Base-by-base conservation (phyloP, 2,113 vertebrate species). In the Ursus arctos region DNA sequence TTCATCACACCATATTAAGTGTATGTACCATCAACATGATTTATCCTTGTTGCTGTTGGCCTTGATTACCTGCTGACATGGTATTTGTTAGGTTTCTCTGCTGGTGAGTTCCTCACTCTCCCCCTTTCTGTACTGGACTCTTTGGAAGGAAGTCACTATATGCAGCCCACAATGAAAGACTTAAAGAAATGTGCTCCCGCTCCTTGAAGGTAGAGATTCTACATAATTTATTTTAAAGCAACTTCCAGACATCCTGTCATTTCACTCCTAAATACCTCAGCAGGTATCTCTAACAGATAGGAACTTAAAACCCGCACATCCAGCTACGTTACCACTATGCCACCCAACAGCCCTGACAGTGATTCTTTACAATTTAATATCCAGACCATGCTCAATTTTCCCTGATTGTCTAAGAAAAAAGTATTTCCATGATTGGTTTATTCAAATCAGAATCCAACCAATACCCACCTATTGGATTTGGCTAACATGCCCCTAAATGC, bases 321-420 rank as follows among this genome's bases (percentile, higher is more conserved):
- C 1, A n/a, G 6, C 55, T 36, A 0, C 9, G 2, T 74, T 67
- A 47, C 57, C 4, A 3, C 28, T 8, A 6, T 59, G 36, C 69
- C 74, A 53, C 28, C 33, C n/a, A 47, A 2, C 3, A 5, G 24
- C 40, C 18, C 91, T 13, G 53, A 19, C 12, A 14, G 10, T 31
- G 67, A 92, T 51, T 80, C 49, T 69, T 36, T 79, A 49, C 49
- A 3, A 40, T 63, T 82, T 57, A 55, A 36, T 69, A 82, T 51
- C 67, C 24, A 61, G 55, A 59, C 15, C 51, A 16, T 81, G 22
- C 71, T 89, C 33, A 22, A 16, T 83, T 77, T 83, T 33, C 69
- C 59, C 80, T 82, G 28, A 19, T 77, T 51, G 61, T 79, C 87
- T 79, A 49, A 65, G 47, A 69, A 94, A 10, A 76, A 94, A 10